Evolutionary conservation across 2,888 invertebrate species (phyloP).

Genomic region (Tolmerus cingulatus): DNA sequence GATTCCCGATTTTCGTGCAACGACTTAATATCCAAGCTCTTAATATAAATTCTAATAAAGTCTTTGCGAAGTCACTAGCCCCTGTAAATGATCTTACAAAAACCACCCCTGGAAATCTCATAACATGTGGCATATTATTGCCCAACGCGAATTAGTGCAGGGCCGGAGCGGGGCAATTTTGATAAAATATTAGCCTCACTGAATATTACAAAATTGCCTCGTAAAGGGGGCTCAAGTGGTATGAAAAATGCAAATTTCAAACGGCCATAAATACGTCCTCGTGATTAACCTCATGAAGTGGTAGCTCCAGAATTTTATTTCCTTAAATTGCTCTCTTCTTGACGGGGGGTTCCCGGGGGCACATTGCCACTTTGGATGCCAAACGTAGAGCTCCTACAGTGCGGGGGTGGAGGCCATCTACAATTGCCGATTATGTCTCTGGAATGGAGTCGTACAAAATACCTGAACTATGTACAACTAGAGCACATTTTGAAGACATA

Average conservation of each 20-base stretch:
- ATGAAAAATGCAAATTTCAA: conserved; percentile 17
- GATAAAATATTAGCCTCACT: conserved; percentile 6
- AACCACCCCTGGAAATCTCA: not conserved
- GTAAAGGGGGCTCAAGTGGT: not conserved
- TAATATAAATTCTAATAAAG: not conserved
- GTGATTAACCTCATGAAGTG: conserved; percentile 21
- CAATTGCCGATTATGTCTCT: not conserved
- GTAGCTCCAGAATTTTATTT: not conserved
- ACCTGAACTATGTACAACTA: conserved; percentile 8
- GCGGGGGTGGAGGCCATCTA: not conserved
- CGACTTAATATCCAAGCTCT: not conserved
- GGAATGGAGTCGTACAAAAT: not conserved
- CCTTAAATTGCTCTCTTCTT: not conserved
- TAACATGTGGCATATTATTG: not conserved
- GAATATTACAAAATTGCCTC: conserved; percentile 12
- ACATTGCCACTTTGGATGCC: not conserved
- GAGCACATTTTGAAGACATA: conserved; percentile 4
- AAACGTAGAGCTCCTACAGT: not conserved
- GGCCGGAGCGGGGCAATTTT: not conserved
- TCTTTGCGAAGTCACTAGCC: not conserved
- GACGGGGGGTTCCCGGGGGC: not conserved
- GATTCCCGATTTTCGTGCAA: not conserved
- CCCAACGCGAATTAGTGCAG: not conserved
- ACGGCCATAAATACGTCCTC: conserved; percentile 2
- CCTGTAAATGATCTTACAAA: not conserved